Percentiles rank a stretch among this genome's conserved stretches.
phyloP scores from a whole-genome alignment of 2,113 vertebrate species.

The Typhlomys cinereus region DNA sequence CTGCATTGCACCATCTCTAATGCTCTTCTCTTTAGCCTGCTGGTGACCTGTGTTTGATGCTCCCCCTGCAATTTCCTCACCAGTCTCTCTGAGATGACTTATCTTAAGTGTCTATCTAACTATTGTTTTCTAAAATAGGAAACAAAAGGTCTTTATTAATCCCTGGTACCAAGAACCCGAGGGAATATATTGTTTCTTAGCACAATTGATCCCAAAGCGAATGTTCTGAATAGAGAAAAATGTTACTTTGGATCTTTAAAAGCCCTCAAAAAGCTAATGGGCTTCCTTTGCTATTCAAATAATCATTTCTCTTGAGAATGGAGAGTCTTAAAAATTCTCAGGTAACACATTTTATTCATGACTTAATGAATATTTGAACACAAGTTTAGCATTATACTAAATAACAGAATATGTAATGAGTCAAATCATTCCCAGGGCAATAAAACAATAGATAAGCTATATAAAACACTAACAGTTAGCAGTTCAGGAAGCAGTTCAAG shows the following conservation, averaged over 20 bases:
- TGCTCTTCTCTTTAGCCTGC: neutral
- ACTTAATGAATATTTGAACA: neutral
- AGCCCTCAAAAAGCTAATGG: neutral
- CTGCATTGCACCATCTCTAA: neutral
- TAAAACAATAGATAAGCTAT: neutral
- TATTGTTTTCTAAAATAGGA: constrained; percentile 25
- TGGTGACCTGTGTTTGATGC: neutral
- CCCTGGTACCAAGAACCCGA: neutral
- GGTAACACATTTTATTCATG: neutral
- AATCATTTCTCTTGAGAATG: neutral
- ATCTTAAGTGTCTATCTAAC: constrained; percentile 15
- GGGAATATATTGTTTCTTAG: neutral
- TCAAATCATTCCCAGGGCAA: neutral
- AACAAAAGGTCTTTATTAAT: constrained; percentile 33
- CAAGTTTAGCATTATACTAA: neutral
- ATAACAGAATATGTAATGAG: neutral
- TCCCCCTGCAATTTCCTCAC: neutral
- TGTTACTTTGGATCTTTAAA: neutral
- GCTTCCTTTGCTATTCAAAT: neutral
- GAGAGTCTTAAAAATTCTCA: neutral
- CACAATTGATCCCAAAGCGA: constrained; percentile 49
- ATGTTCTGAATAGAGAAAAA: neutral
- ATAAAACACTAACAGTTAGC: neutral
- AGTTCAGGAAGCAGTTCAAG: neutral
- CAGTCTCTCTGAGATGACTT: neutral